Evolutionary conservation across 2,113 vertebrate species (phyloP).

Genomic region (Melanostigma gelatinosum): DNA sequence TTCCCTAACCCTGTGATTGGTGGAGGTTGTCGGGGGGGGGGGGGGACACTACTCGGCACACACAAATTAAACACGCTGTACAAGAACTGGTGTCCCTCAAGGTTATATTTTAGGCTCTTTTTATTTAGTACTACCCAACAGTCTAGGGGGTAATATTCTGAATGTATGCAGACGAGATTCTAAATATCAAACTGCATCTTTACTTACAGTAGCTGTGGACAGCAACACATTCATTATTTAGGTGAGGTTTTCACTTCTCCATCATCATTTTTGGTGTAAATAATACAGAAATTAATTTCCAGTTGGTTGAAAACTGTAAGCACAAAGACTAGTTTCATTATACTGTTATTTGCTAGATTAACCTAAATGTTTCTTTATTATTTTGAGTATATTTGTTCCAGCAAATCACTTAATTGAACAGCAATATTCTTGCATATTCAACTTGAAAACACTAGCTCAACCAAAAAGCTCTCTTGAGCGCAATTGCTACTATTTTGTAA

Average conservation of each 20-base stretch:
- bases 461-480: background rate
- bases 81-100: constrained; percentile 3
- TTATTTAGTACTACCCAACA: background rate
- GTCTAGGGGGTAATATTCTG: background rate
- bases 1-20: background rate
- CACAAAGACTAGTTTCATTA: background rate
- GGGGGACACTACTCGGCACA: background rate
- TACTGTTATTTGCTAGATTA: background rate
- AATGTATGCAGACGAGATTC: background rate
- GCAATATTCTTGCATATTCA: background rate
- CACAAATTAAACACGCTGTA: background rate
- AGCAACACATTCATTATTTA: background rate
- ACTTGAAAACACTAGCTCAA: background rate
- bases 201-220: background rate
- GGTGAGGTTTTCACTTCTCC: background rate
- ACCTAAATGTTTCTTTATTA: background rate
- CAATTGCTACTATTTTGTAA: background rate
- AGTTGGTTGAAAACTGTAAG: background rate
- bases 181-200: background rate
- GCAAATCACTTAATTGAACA: background rate
- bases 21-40: background rate
- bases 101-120: background rate
- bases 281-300: background rate
- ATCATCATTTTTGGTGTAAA: background rate
- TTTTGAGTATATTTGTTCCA: background rate